A percentile compares a stretch with the other conserved stretches of the same genome.
phyloP scores from a whole-genome alignment of 2,113 vertebrate genomes.

The Irena cyanogastra region DNA sequence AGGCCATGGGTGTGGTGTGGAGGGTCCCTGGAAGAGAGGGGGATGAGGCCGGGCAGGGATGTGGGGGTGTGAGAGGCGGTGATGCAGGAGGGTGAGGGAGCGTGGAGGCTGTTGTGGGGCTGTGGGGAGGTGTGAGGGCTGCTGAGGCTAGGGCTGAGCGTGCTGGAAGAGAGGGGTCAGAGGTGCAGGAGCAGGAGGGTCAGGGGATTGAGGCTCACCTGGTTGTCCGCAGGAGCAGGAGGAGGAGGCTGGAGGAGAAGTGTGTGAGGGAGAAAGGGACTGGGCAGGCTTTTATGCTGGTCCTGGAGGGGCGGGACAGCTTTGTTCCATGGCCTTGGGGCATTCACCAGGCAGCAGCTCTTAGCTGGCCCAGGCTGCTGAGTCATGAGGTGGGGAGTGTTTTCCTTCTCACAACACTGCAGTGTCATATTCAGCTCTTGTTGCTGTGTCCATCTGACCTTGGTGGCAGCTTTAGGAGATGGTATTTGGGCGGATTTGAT shows the following conservation, averaged over 20 bases:
- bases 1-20: background rate
- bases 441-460: background rate
- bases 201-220: background rate
- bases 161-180: background rate
- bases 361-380: fast-evolving
- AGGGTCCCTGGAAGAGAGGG: background rate
- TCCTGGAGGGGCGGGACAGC: fast-evolving
- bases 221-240: background rate
- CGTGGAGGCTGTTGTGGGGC: background rate
- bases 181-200: no score
- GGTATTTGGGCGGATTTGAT: background rate
- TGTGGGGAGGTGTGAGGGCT: background rate
- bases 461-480: no score
- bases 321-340: background rate
- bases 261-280: background rate
- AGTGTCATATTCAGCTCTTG: background rate
- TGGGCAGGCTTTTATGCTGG: background rate
- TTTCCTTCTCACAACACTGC: background rate
- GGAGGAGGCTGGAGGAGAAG: background rate
- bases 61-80: no score
- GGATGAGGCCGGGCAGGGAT: background rate
- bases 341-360: no score
- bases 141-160: background rate
- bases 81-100: no score
- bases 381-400: background rate